phyloP scores from a whole-genome alignment of 1,140 invertebrate genomes.

The Drosophila obscura region DNA sequence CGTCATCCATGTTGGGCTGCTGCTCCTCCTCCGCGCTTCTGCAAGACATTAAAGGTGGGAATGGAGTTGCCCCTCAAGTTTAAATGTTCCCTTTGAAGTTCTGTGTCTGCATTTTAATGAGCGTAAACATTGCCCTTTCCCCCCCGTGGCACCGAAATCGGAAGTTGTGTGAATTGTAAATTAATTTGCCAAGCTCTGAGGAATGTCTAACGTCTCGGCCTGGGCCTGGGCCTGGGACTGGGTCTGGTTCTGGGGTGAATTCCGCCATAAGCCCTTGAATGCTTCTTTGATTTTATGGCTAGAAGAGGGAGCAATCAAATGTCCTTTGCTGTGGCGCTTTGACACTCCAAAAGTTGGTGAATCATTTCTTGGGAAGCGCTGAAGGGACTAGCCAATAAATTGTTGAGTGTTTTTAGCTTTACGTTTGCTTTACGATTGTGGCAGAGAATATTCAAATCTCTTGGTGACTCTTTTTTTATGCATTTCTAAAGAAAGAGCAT shows the following conservation, averaged over 20 bases:
- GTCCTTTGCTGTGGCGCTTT: too few relatives aligned
- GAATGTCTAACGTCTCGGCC: not conserved
- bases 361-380: too few relatives aligned
- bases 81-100: conserved; percentile 64
- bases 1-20: conserved; percentile 75
- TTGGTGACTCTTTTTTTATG: not conserved
- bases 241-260: too few relatives aligned
- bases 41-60: not conserved
- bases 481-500: conserved; percentile 13
- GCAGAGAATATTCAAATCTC: conserved; percentile 22
- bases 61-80: conserved; percentile 20
- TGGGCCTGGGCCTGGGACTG: too few relatives aligned
- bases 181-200: conserved; percentile 7
- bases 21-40: conserved; percentile 61
- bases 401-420: too few relatives aligned
- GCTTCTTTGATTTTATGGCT: too few relatives aligned
- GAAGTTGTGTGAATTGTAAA: conserved; percentile 13
- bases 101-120: conserved; percentile 33
- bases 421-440: conserved; percentile 2
- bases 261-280: too few relatives aligned
- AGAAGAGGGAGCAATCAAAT: too few relatives aligned
- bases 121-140: conserved; percentile 30
- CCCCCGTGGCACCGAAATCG: not conserved
- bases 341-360: too few relatives aligned
- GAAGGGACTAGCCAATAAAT: too few relatives aligned